A percentile compares a stretch with the other conserved stretches of the same genome.
phyloP scores from a whole-genome alignment of 2,888 invertebrate species.

The Hoplodrina blanda region DNA sequence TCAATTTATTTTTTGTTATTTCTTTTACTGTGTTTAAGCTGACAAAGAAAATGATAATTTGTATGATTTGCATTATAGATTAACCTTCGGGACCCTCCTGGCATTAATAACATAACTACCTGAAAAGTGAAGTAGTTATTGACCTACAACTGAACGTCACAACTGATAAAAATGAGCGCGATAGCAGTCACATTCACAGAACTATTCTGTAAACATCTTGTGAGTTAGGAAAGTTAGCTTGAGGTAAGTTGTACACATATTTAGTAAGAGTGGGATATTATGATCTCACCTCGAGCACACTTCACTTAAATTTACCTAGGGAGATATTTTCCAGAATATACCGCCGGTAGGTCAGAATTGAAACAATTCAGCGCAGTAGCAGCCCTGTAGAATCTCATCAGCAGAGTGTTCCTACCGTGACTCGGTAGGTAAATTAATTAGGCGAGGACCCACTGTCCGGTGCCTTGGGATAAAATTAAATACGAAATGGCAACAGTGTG shows the following conservation, averaged over 20 bases:
- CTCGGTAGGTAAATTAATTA: slow-evolving; percentile 70
- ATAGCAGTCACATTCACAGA: slow-evolving; percentile 54
- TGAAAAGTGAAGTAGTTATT: no score
- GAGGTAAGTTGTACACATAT: no score
- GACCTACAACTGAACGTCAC: background rate
- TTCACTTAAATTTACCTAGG: no score
- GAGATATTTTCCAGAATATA: no score
- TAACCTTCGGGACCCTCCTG: no score
- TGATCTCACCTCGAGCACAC: no score
- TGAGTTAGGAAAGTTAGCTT: slow-evolving; percentile 63
- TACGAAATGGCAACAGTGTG: slow-evolving; percentile 50
- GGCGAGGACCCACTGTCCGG: slow-evolving; percentile 54
- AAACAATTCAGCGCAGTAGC: slow-evolving; percentile 16
- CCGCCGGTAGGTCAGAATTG: no score
- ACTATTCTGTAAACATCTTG: slow-evolving; percentile 31
- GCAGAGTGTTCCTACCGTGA: slow-evolving; percentile 53
- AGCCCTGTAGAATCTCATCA: slow-evolving; percentile 56
- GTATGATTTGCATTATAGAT: no score
- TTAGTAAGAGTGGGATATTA: no score
- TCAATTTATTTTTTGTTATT: background rate
- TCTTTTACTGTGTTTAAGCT: no score
- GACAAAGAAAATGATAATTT: no score
- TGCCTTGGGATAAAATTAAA: slow-evolving; percentile 60
- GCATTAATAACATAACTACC: no score
- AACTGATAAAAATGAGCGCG: slow-evolving; percentile 8